Base-by-base conservation (phyloP, 2,797 vertebrate genomes). In the Takifugu rubripes region DNA sequence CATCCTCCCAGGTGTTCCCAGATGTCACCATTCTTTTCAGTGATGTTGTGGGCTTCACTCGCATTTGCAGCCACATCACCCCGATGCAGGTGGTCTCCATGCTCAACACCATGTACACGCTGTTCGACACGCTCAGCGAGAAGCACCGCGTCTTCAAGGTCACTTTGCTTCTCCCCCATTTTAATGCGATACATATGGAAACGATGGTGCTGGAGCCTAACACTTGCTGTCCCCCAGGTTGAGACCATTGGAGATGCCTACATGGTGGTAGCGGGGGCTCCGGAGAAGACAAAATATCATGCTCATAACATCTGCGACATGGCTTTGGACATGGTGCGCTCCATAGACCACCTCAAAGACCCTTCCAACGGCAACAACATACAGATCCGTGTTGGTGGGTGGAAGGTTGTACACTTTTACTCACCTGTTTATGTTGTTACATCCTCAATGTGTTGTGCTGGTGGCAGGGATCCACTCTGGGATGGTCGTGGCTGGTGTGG, bases 291-390 rank as follows among this genome's bases (percentile, higher is more conserved):
- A 5, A 90, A 89, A 63, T 92, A 87, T 70, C 90, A 92, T 0
- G 88, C 90, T 16, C 90, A 92, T 54, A 91, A 92, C 72, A 92
- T 91, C 59, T 92, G 90, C 53, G 91, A 92, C 88, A 92, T 92
- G 89, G 89, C 90, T 7, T 72, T 92, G 61, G 90, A 91, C 59
- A 91, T 91, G 91, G 86, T 91, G 25, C 84, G 84, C 59, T 92
- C 90, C 66, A 92, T 90, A 5, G 90, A 91, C 66, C 89, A 91
- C 77, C 84, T 91, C 27, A 92, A 91, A 70, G 90, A 91, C 60
- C 89, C 89, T 1, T 91, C 90, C 24, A 92, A 91, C 0, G 89
- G 90, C 42, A 91, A 90, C 74, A 86, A 91, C 77, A 90, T 91
- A 24, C 87, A 91, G 81, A 91, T 92, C 17, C 81, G 90, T 52